These are phyloP conservation scores for Pedetes capensis DNA, from an alignment of 2,113 vertebrate species.

Conservation along the genomic window DNA sequence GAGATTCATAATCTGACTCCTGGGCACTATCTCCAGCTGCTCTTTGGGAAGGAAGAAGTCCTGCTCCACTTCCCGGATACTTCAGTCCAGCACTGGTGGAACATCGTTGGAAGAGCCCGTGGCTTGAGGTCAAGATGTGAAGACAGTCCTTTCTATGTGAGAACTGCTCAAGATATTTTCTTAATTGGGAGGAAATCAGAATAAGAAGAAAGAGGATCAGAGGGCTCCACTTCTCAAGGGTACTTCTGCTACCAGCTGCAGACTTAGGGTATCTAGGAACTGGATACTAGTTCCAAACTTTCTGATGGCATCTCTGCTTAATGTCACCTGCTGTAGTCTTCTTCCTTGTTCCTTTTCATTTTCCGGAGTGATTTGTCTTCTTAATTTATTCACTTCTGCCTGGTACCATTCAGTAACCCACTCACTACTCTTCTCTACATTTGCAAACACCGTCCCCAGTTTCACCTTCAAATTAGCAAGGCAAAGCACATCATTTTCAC, in stretches of 20 bases:
- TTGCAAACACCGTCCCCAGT: not conserved
- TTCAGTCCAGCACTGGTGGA: conserved; percentile 83
- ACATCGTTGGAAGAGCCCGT: conserved; percentile 93
- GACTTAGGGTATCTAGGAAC: conserved; percentile 86
- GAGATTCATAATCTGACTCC: conserved; percentile 93
- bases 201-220: conserved; percentile 90
- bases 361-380: no score
- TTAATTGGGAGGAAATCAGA: conserved; percentile 85
- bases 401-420: no score
- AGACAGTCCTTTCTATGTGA: conserved; percentile 86
- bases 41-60: conserved; percentile 82
- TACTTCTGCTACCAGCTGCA: conserved; percentile 87
- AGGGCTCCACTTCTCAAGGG: conserved; percentile 79
- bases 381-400: not conserved
- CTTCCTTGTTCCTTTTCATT: no score
- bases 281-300: conserved; percentile 75
- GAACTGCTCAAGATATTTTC: conserved; percentile 84
- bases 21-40: conserved; percentile 83
- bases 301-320: conserved; percentile 82
- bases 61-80: conserved; percentile 86
- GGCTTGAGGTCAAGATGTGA: conserved; percentile 95
- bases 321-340: conserved; percentile 84
- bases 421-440: no score
- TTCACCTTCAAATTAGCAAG: not conserved
- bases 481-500: not conserved